phyloP scores from a whole-genome alignment of 2,888 invertebrate genomes.

The Ferdinandea cuprea region DNA sequence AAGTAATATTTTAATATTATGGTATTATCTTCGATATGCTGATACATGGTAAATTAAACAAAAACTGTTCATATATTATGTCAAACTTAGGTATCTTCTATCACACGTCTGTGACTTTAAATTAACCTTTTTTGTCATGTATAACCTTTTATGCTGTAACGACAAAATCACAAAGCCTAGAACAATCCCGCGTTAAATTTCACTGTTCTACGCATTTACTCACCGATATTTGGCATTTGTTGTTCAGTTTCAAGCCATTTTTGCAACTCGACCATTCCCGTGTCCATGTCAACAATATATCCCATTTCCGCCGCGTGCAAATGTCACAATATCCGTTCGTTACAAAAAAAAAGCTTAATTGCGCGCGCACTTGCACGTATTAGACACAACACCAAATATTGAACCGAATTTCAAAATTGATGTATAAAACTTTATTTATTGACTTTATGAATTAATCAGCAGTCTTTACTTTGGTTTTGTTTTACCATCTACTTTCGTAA shows the following conservation, averaged over 20 bases:
- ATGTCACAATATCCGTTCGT: conserved; percentile 24
- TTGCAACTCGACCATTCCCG: conserved; percentile 34
- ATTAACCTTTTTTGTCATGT: too few relatives aligned
- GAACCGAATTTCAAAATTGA: conserved; percentile 19
- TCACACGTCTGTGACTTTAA: too few relatives aligned
- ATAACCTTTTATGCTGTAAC: too few relatives aligned
- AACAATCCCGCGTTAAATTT: too few relatives aligned
- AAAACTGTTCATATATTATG: too few relatives aligned
- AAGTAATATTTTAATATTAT: too few relatives aligned
- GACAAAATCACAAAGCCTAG: too few relatives aligned
- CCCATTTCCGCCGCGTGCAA: conserved; percentile 29
- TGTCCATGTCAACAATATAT: conserved; percentile 43
- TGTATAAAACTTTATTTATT: conserved; percentile 13
- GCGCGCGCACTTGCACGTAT: conserved; percentile 16
- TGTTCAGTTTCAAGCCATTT: conserved; percentile 48
- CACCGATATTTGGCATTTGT: conserved; percentile 45
- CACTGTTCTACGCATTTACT: conserved; percentile 5
- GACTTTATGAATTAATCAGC: conserved; percentile 17
- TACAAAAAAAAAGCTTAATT: conserved; percentile 15
- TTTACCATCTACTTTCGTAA: conserved; percentile 19
- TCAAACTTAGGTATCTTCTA: too few relatives aligned
- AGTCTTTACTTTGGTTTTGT: conserved; percentile 8
- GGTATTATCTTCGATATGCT: too few relatives aligned
- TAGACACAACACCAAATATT: conserved; percentile 25
- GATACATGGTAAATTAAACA: too few relatives aligned